Evolutionary conservation across 2,797 vertebrate species (phyloP).

Genomic region (Falco naumanni): DNA sequence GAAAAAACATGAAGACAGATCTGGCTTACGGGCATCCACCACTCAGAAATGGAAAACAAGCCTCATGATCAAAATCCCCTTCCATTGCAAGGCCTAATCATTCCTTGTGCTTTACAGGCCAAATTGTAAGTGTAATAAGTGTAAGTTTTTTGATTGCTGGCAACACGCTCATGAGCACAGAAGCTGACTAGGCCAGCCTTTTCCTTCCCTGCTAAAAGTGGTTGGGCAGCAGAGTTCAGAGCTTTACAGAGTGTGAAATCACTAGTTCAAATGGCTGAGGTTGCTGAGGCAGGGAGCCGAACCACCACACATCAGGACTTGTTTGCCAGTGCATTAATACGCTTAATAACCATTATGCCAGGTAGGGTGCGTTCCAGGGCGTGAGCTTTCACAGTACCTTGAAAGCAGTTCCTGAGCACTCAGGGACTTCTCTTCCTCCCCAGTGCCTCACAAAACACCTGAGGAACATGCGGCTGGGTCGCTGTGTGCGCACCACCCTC

Average conservation of each 20-base stretch:
- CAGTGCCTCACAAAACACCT: not conserved
- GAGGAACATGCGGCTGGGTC: not conserved
- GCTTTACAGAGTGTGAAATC: not conserved
- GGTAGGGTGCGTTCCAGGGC: not conserved
- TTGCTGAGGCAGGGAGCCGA: conserved; percentile 7
- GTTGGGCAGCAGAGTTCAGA: not conserved
- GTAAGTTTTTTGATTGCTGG: not conserved
- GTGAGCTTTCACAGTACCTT: not conserved
- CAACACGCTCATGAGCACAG: not conserved
- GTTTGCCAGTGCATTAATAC: not conserved
- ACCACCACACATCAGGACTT: conserved; percentile 40
- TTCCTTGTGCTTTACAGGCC: not conserved
- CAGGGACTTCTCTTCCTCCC: not conserved
- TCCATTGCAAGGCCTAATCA: not conserved
- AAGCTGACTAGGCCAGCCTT: not conserved
- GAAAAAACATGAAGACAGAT: accelerated
- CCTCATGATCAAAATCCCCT: not conserved
- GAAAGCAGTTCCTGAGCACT: not conserved
- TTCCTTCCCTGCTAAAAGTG: not conserved
- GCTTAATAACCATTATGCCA: not conserved
- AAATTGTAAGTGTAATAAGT: not conserved
- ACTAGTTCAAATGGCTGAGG: not conserved
- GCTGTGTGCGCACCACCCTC: not conserved
- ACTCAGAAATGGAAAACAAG: not conserved
- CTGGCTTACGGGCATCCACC: not conserved